These are phyloP conservation scores for Patiria miniata DNA, from an alignment of 35 echinoderm and acorn worm species.

Conservation along the genomic window DNA sequence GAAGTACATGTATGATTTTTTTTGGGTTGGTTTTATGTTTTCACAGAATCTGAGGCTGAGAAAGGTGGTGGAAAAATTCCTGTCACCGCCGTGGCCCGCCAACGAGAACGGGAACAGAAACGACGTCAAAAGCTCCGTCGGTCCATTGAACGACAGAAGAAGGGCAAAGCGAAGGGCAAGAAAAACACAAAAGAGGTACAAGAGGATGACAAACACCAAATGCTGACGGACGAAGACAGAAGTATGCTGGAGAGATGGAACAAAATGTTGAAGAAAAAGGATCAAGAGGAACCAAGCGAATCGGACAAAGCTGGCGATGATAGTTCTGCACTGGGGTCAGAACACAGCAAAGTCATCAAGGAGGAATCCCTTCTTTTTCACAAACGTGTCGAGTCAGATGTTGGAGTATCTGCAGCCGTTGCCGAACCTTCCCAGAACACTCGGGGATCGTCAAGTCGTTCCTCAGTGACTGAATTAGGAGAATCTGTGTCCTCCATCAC, in stretches of 20 bases:
- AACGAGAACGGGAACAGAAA: conserved; percentile 93
- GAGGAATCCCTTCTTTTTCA: no score
- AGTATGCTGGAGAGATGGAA: conserved; percentile 92
- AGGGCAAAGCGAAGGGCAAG: conserved; percentile 48
- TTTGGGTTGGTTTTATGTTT: not conserved
- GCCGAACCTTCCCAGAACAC: no score
- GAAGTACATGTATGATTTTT: conserved; percentile 9
- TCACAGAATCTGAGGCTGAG: conserved; percentile 39
- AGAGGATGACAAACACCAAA: conserved; percentile 26
- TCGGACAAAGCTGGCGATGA: no score
- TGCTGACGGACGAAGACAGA: conserved; percentile 82
- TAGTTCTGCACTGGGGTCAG: no score
- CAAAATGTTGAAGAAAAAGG: conserved; percentile 64
- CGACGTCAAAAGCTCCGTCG: conserved; percentile 66
- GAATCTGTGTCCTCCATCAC: no score
- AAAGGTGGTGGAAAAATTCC: conserved; percentile 77
- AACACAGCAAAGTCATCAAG: no score
- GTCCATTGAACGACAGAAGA: conserved; percentile 80
- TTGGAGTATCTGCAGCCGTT: no score
- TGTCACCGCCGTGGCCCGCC: conserved; percentile 72
- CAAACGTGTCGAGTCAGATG: no score
- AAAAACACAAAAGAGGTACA: not conserved
- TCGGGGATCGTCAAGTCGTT: no score
- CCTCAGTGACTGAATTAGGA: no score
- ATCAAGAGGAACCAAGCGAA: not conserved